A percentile compares a stretch with the other conserved stretches of the same genome.
Conservation (phyloP, 2,888 invertebrate species). For the Ophion costatus region DNA sequence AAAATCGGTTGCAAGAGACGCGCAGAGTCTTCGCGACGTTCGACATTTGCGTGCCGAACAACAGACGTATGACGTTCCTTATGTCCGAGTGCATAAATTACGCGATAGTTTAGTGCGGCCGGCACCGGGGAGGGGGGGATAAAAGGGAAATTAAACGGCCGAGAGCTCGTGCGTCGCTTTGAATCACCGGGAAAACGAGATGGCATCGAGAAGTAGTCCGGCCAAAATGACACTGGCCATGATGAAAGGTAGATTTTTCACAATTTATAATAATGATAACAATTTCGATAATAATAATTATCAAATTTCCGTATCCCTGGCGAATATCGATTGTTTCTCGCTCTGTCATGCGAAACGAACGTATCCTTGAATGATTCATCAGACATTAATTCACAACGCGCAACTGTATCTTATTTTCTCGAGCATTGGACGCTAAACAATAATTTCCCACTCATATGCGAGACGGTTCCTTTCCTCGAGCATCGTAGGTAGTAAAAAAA, state of each 20-base stretch:
- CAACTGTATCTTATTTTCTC: background rate
- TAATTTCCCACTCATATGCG: background rate
- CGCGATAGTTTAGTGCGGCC: conserved; percentile 27
- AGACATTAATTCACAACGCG: background rate
- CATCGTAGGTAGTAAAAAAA: background rate
- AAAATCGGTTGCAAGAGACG: conserved; percentile 10
- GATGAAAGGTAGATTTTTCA: conserved; percentile 79
- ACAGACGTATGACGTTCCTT: conserved; percentile 30
- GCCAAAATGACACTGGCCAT: conserved; percentile 81
- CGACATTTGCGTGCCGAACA: conserved; percentile 14
- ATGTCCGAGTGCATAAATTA: conserved; percentile 38
- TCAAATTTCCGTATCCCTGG: background rate
- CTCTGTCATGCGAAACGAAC: conserved; percentile 17
- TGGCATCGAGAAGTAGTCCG: conserved; percentile 79
- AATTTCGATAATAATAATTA: conserved; percentile 17
- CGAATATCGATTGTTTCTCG: background rate
- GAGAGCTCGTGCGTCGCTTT: conserved; percentile 17
- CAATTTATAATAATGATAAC: conserved; percentile 13
- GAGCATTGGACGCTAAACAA: background rate
- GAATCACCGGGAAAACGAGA: conserved; percentile 56
- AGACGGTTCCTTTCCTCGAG: background rate
- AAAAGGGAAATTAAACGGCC: conserved; percentile 25
- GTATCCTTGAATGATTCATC: conserved; percentile 25
- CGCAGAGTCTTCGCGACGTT: conserved; percentile 27
- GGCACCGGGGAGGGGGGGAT: conserved; percentile 20